These are phyloP conservation scores for Octopus sinensis DNA, from an alignment of 1,140 invertebrate species.

Conservation along the genomic window DNA sequence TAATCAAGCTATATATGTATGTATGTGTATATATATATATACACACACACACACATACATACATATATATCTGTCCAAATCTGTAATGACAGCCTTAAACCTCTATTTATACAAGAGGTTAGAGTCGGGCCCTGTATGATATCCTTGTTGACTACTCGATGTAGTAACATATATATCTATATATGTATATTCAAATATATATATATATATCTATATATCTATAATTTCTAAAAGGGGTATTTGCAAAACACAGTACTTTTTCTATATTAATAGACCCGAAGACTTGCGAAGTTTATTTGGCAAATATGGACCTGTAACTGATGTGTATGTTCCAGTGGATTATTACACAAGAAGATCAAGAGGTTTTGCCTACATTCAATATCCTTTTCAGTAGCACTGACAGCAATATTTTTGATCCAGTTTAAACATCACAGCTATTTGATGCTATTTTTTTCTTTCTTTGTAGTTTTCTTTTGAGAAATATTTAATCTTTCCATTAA, in stretches of 20 bases:
- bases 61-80: not conserved
- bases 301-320: constrained; percentile 60
- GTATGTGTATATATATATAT: no score
- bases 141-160: not conserved
- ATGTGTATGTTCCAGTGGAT: constrained; percentile 61
- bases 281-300: constrained; percentile 58
- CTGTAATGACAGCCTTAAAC: not conserved
- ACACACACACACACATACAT: no score
- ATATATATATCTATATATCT: not conserved
- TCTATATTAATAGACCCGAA: constrained; percentile 44
- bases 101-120: not conserved
- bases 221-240: not conserved
- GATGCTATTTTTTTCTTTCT: no score
- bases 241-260: constrained; percentile 1
- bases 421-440: no score
- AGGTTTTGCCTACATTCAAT: constrained; percentile 62
- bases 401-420: no score
- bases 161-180: not conserved
- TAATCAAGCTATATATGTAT: no score
- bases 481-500: no score
- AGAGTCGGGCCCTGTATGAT: not conserved
- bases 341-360: constrained; percentile 58
- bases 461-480: no score
- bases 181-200: not conserved
- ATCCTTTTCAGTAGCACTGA: constrained; percentile 42